Evolutionary conservation across 2,888 invertebrate genomes (phyloP), one percentile per base, ranked within the genome.

Genomic region (Erpobdella octoculata): DNA sequence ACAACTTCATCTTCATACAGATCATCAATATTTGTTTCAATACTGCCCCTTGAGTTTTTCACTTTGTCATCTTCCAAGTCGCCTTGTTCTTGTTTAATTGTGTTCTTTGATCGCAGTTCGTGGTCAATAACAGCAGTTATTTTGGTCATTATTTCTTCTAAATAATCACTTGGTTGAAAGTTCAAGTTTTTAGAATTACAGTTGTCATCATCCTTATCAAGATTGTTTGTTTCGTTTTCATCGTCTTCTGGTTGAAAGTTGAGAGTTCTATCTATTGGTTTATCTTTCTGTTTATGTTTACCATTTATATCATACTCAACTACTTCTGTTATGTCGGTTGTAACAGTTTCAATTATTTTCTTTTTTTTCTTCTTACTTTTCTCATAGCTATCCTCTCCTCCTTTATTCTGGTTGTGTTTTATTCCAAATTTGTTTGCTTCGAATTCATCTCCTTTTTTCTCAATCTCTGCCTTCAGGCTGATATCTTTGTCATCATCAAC

Each of bases 341-440:
- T 67, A 3, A 25, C 31, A 28, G 33, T 67, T 67, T 67, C 67
- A n/a, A 12, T 9, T 58, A 58, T 58, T n/a, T 58, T 35, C 5
- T 61, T 58, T 8, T n/a, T n/a, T n/a, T 58, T 58, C 25, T 58
- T 58, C 59, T 58, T 58, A 28, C 21, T 28, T 67, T 67, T 41
- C 46, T 8, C 38, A 8, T 65, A 36, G 8, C 37, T 36, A 36
- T 36, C 37, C 53, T 46, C 2, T 18, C 53, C 53, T 53, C 28
- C 15, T 15, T 53, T 53, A 21, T 53, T 53, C 15, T 53, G 21
- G 21, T 53, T 53, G 8, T 28, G 15, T 18, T 28, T 12, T 53
- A 21, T n/a, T 12, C 9, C 18, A n/a, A n/a, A 12, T n/a, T n/a
- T 4, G 53, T 15, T 53, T 53, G 21, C 53, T n/a, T 53, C 53